Evolutionary conservation across 64 coral and sea anemone species (phyloP), one percentile per base, ranked within the genome.

Genomic region (Stichodactyla helianthus): DNA sequence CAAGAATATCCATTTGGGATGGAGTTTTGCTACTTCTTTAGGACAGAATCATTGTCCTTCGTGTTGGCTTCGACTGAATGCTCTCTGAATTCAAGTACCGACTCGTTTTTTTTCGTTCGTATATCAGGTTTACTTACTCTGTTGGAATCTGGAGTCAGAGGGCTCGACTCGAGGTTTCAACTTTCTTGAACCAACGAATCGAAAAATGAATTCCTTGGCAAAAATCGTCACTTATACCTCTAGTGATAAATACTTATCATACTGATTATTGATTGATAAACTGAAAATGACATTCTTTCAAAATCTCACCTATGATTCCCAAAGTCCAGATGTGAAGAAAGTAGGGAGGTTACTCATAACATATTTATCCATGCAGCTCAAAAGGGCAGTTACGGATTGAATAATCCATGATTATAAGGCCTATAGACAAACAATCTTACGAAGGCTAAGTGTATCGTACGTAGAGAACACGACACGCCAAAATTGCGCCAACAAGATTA

Each of bases 171-270:
- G 6, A 23, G 27, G 68, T 74, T 74, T 23, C 25, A 26, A 74
- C 62, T 74, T 28, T 1, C 68, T 8, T 5, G 0, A 13, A 27
- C 4, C 68, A 74, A 23, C 68, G 68, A 74, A 74, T 74, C 25
- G 68, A 31, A 74, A 74, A 74, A 74, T 74, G 25, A 19, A 74
- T 74, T 74, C 25, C 25, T 31, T 23, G 8, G 10, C 9, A 12
- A 65, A 23, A 26, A 12, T 23, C 23, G 25, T 74, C 23, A 27
- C 68, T 74, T 74, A 74, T 74, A 27, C 11, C 12, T 5, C 11
- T 23, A 23, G 12, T 74, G 68, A 74, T 26, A 81, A 50, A 81
- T 81, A 54, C 5, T 81, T 81, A 81, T 81, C 78, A 81, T 74
- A 53, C 78, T 51, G 17, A 20, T 53, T 51, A 44, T 3, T 54